Evolutionary conservation across 2,113 vertebrate genomes (phyloP).

Genomic region (Jaculus jaculus): DNA sequence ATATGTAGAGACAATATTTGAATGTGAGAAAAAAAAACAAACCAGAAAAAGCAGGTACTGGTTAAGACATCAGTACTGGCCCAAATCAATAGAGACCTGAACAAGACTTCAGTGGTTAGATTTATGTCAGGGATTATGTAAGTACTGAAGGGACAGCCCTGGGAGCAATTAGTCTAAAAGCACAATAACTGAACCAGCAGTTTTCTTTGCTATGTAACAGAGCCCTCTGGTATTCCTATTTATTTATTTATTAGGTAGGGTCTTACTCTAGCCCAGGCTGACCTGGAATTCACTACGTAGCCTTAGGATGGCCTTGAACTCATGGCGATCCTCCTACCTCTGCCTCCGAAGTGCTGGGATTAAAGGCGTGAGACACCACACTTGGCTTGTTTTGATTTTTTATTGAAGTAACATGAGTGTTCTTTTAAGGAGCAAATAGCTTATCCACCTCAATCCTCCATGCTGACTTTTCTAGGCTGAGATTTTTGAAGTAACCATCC

Average conservation of each 20-base stretch:
- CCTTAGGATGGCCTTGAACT: too few species aligned
- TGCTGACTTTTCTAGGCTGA: neutral
- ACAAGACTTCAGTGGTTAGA: rapidly evolving
- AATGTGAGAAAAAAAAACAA: neutral
- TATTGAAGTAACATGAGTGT: slow-evolving; percentile 29
- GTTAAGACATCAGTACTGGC: neutral
- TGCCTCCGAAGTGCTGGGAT: too few species aligned
- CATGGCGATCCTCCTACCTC: too few species aligned
- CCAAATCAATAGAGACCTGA: neutral
- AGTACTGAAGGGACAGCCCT: neutral
- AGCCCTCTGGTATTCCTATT: slow-evolving; percentile 40
- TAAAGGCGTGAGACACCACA: too few species aligned
- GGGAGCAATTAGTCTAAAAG: neutral
- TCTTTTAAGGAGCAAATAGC: slow-evolving; percentile 33
- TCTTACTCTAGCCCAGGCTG: too few species aligned
- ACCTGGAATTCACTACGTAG: too few species aligned
- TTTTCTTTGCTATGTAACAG: slow-evolving; percentile 10
- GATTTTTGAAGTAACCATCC: neutral
- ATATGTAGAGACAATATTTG: neutral
- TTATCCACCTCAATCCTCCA: neutral
- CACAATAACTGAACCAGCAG: neutral
- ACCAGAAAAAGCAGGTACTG: neutral
- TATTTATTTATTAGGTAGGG: too few species aligned
- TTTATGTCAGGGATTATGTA: neutral
- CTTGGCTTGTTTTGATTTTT: too few species aligned